Conservation (phyloP, 1,140 invertebrate species). For the Triops cancriformis region DNA sequence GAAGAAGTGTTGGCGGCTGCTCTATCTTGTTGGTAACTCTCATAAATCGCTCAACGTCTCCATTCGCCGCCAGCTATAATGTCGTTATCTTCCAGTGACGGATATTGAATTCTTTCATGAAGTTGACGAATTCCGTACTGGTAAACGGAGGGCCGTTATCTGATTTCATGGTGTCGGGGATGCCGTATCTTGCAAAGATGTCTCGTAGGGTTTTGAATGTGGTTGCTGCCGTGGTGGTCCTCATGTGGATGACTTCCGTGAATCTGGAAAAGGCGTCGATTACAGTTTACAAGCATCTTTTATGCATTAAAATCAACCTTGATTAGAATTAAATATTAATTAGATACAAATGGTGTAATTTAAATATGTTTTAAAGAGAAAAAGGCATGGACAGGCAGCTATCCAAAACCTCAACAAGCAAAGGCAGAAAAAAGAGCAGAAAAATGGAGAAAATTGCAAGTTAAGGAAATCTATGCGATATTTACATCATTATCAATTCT, state of each 20-base stretch:
- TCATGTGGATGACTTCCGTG: slow-evolving; percentile 16
- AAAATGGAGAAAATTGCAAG: no score
- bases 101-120: not conserved
- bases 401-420: no score
- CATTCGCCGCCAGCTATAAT: slow-evolving; percentile 21
- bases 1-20: not conserved
- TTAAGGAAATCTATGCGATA: no score
- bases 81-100: not conserved
- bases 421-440: no score
- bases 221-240: slow-evolving; percentile 18
- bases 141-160: slow-evolving; percentile 35
- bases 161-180: slow-evolving; percentile 29
- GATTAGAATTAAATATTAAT: no score
- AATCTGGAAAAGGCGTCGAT: slow-evolving; percentile 24
- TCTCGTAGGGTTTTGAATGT: slow-evolving; percentile 17
- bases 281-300: no score
- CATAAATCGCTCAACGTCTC: slow-evolving; percentile 19
- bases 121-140: slow-evolving; percentile 30
- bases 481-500: no score
- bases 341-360: no score
- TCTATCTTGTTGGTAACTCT: not conserved
- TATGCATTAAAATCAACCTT: no score
- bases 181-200: slow-evolving; percentile 29
- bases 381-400: no score
- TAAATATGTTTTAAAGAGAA: no score